These are phyloP conservation scores for Diorhabda carinulata DNA, from an alignment of 1,140 invertebrate species.

Conservation along the genomic window DNA sequence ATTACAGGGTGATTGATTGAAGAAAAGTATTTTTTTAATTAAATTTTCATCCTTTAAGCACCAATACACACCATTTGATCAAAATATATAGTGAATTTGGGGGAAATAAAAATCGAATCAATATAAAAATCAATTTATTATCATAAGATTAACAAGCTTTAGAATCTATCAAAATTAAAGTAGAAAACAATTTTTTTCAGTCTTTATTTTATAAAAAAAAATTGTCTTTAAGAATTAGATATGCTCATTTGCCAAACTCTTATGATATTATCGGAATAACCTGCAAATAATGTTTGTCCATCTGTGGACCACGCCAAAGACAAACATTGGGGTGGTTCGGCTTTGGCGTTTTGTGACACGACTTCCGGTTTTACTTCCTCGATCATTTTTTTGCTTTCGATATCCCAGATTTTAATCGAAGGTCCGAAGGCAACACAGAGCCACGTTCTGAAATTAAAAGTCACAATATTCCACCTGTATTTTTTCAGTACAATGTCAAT, in stretches of 20 bases:
- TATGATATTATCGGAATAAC: conserved; percentile 97
- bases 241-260: conserved; percentile 97
- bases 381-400: conserved; percentile 99
- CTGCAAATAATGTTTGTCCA: conserved; percentile 98
- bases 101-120: no score
- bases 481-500: conserved; percentile 47
- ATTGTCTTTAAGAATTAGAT: conserved; percentile 49
- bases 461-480: conserved; percentile 47
- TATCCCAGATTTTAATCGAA: conserved; percentile 99
- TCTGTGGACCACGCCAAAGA: conserved; percentile 99
- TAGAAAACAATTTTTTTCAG: not conserved
- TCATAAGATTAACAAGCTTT: not conserved
- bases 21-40: no score
- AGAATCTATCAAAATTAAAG: not conserved
- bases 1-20: no score
- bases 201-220: not conserved
- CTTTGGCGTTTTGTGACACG: conserved; percentile 70
- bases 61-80: no score
- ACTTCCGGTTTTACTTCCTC: conserved; percentile 97
- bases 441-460: conserved; percentile 77
- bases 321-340: conserved; percentile 91
- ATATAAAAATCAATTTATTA: not conserved
- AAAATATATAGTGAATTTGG: no score
- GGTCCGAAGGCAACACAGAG: conserved; percentile 99
- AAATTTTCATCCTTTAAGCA: no score